Base-by-base conservation (phyloP, 2,888 invertebrate species). In the Drosophila diplacantha region DNA sequence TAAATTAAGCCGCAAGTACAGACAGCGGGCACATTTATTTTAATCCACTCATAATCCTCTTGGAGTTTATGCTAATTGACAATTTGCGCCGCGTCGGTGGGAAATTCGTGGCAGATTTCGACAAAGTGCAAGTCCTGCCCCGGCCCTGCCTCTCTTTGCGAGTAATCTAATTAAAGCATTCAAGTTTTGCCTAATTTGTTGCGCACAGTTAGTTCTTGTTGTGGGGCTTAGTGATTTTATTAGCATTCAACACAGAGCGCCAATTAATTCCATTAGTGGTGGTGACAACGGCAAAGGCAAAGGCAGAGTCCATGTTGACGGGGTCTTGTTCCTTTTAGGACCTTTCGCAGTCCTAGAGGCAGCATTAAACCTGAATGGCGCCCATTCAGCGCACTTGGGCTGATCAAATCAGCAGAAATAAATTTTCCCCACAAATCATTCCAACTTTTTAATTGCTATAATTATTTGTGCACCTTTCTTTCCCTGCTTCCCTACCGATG, bases 181-280 rank as follows among this genome's bases (percentile, higher is more conserved):
- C 68, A 66, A 78, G 63, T 58, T 68, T 63, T 58, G 65, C 64
- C 63, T 71, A 72, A 74, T 81, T 81, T 69, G 69, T 62, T 64
- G 50, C 56, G 68, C 63, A 61, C 68, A 56, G 62, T 70, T 69
- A 62, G 64, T 51, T 62, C 64, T 52, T 62, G 51, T 73, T 63
- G 73, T 51, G 50, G 51, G 38, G 56, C 72, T 72, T 62, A 61
- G 60, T 61, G 73, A 78, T 68, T 79, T 73, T 71, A 76, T 81
- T 73, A 71, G 76, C 69, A 81, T 69, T 69, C 71, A 68, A 59
- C 65, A 63, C 72, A 62, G 61, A 63, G 61, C 62, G 51, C 60
- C 80, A 77, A 82, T 82, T 82, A 77, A 80, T 82, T 82, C 68
- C 65, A 79, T 79, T 82, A 69, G 64, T 61, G 55, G 63, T 57